Evolutionary conservation across 2,888 invertebrate species (phyloP).

Genomic region (Amaurobius ferox): DNA sequence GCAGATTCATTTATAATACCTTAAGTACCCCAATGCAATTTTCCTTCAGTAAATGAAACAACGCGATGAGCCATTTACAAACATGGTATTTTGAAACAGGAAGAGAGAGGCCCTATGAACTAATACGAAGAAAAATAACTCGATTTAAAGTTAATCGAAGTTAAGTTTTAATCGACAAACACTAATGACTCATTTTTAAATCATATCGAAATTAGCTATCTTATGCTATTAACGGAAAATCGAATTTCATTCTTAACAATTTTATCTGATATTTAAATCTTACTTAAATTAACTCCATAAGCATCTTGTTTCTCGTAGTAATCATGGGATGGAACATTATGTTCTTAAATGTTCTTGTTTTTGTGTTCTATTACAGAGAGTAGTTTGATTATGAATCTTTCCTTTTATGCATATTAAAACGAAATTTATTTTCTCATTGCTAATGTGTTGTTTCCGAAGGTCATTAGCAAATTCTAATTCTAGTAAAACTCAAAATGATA

Average conservation of each 20-base stretch:
- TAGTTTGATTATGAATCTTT: not conserved
- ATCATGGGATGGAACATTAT: conserved; percentile 24
- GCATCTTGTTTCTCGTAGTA: conserved; percentile 35
- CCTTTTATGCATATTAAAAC: conserved; percentile 15
- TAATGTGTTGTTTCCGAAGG: not conserved
- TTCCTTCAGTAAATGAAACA: conserved; percentile 10
- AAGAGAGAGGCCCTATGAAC: conserved; percentile 38
- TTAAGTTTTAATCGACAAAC: conserved; percentile 62
- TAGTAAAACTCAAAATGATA: not conserved
- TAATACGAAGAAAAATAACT: conserved; percentile 57
- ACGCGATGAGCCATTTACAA: conserved; percentile 2
- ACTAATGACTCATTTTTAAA: conserved; percentile 71
- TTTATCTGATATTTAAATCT: conserved; percentile 66
- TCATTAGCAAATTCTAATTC: not conserved
- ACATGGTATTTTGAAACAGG: not conserved
- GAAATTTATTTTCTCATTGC: conserved; percentile 22
- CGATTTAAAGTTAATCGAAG: conserved; percentile 57
- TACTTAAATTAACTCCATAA: conserved; percentile 55
- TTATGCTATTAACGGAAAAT: conserved; percentile 60
- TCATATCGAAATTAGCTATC: conserved; percentile 64
- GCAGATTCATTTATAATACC: not conserved
- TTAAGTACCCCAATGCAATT: conserved; percentile 6
- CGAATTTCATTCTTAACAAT: conserved; percentile 65
- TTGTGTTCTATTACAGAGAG: not conserved
- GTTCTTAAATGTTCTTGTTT: not conserved